Percentiles rank a stretch among this genome's conserved stretches.
These are phyloP conservation scores for Campoletis sonorensis DNA, from an alignment of 1,140 invertebrate genomes.

Conservation along the genomic window DNA sequence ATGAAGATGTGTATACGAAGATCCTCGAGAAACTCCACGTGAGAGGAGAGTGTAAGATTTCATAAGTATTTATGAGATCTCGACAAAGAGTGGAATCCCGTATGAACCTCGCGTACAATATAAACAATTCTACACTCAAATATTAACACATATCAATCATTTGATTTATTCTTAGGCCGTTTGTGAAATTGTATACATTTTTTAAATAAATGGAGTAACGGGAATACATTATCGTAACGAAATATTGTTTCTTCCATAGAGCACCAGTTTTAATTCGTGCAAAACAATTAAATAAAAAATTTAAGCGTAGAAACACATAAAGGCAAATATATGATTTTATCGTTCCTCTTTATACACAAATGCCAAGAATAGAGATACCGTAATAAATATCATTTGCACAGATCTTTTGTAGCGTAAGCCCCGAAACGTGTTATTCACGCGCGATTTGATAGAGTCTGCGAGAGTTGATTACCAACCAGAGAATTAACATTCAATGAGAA, in stretches of 20 bases:
- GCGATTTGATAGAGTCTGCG: background rate
- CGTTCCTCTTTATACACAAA: background rate
- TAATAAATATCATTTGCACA: background rate
- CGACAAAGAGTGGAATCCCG: background rate
- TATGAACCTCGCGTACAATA: background rate
- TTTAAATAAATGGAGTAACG: background rate
- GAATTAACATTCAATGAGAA: conserved; percentile 20
- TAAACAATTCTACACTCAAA: background rate
- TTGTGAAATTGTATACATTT: conserved; percentile 1
- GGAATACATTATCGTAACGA: background rate
- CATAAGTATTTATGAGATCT: conserved; percentile 35
- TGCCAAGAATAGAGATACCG: background rate
- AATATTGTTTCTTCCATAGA: background rate
- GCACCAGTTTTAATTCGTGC: background rate
- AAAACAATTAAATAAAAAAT: background rate
- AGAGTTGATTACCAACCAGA: background rate
- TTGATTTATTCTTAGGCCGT: background rate
- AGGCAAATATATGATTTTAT: background rate
- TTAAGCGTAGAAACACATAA: background rate
- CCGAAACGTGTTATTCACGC: background rate
- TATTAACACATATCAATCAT: background rate
- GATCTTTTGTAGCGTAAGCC: background rate
- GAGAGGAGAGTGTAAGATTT: conserved; percentile 22
- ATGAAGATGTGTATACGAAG: conserved; percentile 22
- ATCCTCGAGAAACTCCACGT: background rate